Conservation (phyloP, 2,113 vertebrate genomes). For the Onychostoma macrolepis region DNA sequence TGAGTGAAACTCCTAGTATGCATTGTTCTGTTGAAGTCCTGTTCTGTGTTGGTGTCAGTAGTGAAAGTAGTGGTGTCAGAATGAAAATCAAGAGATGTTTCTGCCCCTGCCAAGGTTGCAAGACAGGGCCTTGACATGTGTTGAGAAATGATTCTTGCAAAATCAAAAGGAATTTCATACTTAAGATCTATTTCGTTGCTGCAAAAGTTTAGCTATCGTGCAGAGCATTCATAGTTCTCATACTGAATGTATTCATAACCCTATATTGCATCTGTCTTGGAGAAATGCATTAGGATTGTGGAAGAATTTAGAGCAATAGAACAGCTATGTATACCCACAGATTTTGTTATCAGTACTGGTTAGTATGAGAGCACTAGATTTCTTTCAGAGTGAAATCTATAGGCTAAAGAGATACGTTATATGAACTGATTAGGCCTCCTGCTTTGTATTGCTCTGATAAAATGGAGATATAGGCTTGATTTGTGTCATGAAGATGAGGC, state of each 20-base stretch:
- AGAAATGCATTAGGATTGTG: background rate
- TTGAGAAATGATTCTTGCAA: background rate
- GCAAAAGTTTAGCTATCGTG: background rate
- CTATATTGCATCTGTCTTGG: background rate
- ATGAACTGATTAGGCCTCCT: background rate
- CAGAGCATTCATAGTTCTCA: background rate
- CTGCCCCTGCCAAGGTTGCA: background rate
- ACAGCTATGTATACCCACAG: background rate
- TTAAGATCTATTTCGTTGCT: background rate
- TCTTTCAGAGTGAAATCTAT: background rate
- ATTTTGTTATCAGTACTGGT: background rate
- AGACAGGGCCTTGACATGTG: background rate
- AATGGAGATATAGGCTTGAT: background rate
- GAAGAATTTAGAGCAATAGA: background rate
- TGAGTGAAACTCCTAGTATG: conserved; percentile 68
- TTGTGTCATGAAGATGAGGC: background rate
- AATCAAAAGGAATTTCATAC: conserved; percentile 18
- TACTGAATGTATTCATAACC: background rate
- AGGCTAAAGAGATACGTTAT: background rate
- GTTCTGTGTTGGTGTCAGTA: conserved; percentile 22
- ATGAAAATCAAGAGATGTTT: background rate
- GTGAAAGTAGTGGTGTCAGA: no score
- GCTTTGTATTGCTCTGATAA: background rate
- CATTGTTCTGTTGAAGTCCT: conserved; percentile 68
- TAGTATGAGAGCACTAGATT: background rate